A percentile compares a stretch with the other conserved stretches of the same genome.
Conservation (phyloP, 2,888 invertebrate species). For the Aleiodes alternator region DNA sequence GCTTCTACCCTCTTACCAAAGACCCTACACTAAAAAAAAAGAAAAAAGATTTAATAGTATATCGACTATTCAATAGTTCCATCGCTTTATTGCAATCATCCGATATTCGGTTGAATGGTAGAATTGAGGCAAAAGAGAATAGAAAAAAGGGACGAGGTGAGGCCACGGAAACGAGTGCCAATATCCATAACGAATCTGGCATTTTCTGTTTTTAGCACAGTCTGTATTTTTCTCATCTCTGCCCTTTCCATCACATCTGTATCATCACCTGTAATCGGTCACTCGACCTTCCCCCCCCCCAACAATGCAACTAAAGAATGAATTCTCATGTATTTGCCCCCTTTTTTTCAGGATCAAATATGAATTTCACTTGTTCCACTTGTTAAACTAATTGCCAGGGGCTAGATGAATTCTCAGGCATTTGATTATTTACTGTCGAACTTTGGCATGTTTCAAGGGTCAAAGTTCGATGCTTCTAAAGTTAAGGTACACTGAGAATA, state of each 20-base stretch:
- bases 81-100: conserved; percentile 8
- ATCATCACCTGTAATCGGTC: neutral
- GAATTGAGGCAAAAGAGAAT: neutral
- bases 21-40: too few species aligned
- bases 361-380: too few species aligned
- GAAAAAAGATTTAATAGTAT: neutral
- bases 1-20: too few species aligned
- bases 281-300: conserved; percentile 9
- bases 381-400: too few species aligned
- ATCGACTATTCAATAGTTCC: conserved; percentile 8
- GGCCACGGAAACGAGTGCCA: conserved; percentile 38
- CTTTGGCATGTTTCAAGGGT: neutral
- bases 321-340: too few species aligned
- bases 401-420: too few species aligned
- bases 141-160: conserved; percentile 15
- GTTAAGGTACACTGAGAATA: conserved; percentile 13
- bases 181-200: conserved; percentile 44
- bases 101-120: conserved; percentile 23
- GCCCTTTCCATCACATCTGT: neutral
- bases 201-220: conserved; percentile 38
- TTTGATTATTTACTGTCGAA: too few species aligned
- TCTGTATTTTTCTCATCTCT: neutral
- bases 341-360: too few species aligned
- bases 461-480: conserved; percentile 32
- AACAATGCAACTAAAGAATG: too few species aligned